A percentile compares a stretch with the other conserved stretches of the same genome.
phyloP scores from a whole-genome alignment of 2,113 vertebrate genomes.

The Herpailurus yagouaroundi region DNA sequence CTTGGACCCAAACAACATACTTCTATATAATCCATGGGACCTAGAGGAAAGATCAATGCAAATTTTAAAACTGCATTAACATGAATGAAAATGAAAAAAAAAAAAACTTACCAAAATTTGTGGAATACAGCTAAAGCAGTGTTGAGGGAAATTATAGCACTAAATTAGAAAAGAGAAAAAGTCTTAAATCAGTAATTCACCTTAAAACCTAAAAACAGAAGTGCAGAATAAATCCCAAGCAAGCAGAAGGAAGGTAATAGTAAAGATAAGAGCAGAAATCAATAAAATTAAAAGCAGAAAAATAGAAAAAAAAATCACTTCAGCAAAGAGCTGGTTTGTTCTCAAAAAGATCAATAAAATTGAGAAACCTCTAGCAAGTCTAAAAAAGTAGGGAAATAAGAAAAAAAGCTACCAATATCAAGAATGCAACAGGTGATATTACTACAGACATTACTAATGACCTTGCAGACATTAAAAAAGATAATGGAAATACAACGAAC shows the following conservation, averaged over 20 bases:
- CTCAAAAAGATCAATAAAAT: neutral
- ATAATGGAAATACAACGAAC: neutral
- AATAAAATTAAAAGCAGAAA: neutral
- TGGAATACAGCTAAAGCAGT: neutral
- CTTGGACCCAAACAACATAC: neutral
- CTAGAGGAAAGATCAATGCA: neutral
- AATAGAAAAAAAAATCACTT: neutral
- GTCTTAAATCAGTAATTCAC: neutral
- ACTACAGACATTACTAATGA: neutral
- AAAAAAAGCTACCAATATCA: neutral
- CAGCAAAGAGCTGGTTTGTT: neutral
- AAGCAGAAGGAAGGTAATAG: neutral
- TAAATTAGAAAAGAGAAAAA: neutral
- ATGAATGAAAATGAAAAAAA: neutral
- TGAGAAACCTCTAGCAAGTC: neutral
- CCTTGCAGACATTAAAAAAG: neutral
- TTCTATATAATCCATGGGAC: neutral
- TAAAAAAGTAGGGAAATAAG: neutral
- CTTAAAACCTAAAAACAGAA: neutral
- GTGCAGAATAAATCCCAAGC: neutral
- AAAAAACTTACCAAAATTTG: neutral
- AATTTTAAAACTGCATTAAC: neutral
- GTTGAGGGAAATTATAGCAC: neutral
- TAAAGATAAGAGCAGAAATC: neutral
- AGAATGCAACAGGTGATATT: neutral